These are phyloP conservation scores for Callopanchax toddi DNA, from an alignment of 2,113 vertebrate genomes.

Conservation along the genomic window DNA sequence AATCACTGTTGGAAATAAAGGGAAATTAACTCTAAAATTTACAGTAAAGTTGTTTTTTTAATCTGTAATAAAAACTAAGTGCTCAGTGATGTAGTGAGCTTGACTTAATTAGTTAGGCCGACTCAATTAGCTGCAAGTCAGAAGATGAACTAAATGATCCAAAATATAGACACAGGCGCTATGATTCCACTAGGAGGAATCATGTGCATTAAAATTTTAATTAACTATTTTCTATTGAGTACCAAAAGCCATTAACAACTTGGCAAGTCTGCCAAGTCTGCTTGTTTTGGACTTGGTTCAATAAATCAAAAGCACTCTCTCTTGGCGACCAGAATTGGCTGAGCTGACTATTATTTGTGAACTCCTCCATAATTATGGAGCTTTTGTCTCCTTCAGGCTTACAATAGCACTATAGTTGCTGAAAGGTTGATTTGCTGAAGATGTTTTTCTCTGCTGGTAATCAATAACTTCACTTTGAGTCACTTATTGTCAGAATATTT, in stretches of 20 bases:
- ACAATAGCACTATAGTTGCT: neutral
- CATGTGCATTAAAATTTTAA: conserved; percentile 33
- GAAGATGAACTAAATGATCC: conserved; percentile 26
- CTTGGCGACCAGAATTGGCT: conserved; percentile 20
- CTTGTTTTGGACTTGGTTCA: conserved; percentile 35
- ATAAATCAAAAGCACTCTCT: conserved; percentile 34
- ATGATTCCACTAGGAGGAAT: conserved; percentile 20
- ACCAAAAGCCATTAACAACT: conserved; percentile 52
- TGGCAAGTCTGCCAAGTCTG: conserved; percentile 36
- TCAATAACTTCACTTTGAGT: conserved; percentile 7
- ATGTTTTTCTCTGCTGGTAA: neutral
- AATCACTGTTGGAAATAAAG: neutral
- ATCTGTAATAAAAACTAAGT: conserved; percentile 6
- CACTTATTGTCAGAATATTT: neutral
- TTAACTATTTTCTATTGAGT: conserved; percentile 40
- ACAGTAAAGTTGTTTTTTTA: conserved; percentile 1
- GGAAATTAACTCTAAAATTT: neutral
- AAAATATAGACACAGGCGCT: conserved; percentile 28
- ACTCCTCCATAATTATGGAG: conserved; percentile 8
- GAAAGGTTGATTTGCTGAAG: conserved; percentile 5
- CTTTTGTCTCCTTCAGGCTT: conserved; percentile 24
- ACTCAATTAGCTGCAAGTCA: conserved; percentile 35
- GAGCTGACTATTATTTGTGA: conserved; percentile 31
- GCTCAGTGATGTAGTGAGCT: conserved; percentile 13
- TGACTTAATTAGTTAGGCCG: conserved; percentile 39